Conservation (phyloP, 1,140 invertebrate genomes). For the Heliconius nattereri region DNA sequence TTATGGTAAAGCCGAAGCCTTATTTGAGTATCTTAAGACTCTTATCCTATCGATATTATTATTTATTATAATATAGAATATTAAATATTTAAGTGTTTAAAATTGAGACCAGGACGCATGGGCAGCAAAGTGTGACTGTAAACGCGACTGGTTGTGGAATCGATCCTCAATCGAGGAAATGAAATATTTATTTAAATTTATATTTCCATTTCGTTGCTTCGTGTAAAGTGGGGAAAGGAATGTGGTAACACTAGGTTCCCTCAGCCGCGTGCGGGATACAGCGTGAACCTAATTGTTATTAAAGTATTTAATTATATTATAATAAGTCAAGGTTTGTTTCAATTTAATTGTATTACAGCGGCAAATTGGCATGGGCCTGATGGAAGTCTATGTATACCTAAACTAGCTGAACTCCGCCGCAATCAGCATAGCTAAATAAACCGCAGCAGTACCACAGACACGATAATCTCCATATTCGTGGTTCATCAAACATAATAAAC, state of each 20-base stretch:
- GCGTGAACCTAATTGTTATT: no score
- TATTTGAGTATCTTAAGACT: background rate
- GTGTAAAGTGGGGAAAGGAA: no score
- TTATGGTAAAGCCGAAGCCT: background rate
- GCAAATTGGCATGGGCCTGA: background rate
- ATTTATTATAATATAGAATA: background rate
- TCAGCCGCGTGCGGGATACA: no score
- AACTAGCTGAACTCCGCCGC: background rate
- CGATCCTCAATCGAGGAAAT: no score
- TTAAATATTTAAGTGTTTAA: constrained; percentile 1
- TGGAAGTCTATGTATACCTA: background rate
- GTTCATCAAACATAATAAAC: constrained; percentile 40
- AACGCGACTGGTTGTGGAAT: no score
- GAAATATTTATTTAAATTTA: no score
- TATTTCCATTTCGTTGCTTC: no score
- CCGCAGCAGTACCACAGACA: constrained; percentile 31
- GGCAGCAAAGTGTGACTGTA: no score
- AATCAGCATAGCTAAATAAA: constrained; percentile 26
- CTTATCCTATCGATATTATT: background rate
- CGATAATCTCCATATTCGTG: constrained; percentile 36
- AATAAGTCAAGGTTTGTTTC: background rate
- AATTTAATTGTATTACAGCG: background rate
- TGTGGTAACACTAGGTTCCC: no score
- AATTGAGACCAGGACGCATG: no score
- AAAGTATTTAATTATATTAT: background rate